Conservation (phyloP, 2,888 invertebrate genomes). For the Agrypnus murinus region DNA sequence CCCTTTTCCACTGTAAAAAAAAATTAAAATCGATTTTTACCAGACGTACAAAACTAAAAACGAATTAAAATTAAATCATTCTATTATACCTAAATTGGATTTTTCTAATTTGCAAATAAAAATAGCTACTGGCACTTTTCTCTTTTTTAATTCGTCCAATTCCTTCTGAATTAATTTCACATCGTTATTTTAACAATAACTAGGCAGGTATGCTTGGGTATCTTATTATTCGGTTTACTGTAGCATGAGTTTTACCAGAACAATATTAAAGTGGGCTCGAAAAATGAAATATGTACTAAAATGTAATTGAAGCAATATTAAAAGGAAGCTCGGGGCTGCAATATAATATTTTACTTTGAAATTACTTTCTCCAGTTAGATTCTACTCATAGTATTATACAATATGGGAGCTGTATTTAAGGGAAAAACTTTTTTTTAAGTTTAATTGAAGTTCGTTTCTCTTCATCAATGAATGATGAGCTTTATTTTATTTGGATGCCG, state of each 20-base stretch:
- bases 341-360: constrained; percentile 26
- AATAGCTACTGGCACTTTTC: neutral
- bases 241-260: neutral
- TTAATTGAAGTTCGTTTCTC: neutral
- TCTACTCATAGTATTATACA: neutral
- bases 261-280: neutral
- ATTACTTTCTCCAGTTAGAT: constrained; percentile 3
- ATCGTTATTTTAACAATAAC: constrained; percentile 14
- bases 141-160: neutral
- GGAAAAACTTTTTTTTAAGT: neutral
- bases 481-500: no score
- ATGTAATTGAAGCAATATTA: constrained; percentile 22
- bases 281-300: constrained; percentile 9
- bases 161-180: neutral
- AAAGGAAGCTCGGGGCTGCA: neutral
- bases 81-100: neutral
- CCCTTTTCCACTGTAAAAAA: neutral
- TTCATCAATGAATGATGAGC: no score
- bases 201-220: neutral
- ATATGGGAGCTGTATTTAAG: no score
- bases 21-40: neutral
- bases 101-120: neutral
- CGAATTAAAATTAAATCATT: neutral
- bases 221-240: constrained; percentile 5
- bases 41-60: neutral